phyloP scores from a whole-genome alignment of 1,140 invertebrate species.

The Rhizoglyphus robini region DNA sequence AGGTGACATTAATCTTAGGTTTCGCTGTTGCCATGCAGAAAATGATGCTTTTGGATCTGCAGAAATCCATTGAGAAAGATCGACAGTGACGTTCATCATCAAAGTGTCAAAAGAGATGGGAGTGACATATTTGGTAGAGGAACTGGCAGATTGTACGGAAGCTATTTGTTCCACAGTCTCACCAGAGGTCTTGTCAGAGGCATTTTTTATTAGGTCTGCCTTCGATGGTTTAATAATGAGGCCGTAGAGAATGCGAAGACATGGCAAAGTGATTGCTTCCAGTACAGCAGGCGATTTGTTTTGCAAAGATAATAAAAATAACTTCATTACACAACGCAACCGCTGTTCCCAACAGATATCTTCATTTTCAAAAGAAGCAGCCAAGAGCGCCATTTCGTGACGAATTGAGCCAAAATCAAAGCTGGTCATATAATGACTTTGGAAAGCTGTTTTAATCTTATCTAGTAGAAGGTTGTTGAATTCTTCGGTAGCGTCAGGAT shows the following conservation, averaged over 20 bases:
- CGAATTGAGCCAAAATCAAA: conserved; percentile 61
- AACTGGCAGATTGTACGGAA: conserved; percentile 23
- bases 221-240: conserved; percentile 48
- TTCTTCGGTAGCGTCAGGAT: conserved; percentile 68
- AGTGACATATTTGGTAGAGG: neutral
- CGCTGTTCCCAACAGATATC: conserved; percentile 91
- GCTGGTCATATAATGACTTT: conserved; percentile 40
- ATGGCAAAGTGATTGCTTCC: conserved; percentile 62
- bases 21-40: conserved; percentile 49
- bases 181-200: conserved; percentile 13
- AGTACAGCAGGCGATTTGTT: conserved; percentile 55
- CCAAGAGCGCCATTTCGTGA: conserved; percentile 74
- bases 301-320: conserved; percentile 62
- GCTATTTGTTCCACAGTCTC: conserved; percentile 27
- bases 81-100: conserved; percentile 44
- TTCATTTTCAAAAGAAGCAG: conserved; percentile 72
- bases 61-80: conserved; percentile 57
- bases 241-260: conserved; percentile 60
- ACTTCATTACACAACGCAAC: conserved; percentile 64
- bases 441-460: conserved; percentile 47
- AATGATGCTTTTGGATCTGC: conserved; percentile 56
- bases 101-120: neutral
- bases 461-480: conserved; percentile 65
- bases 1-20: conserved; percentile 17
- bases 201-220: conserved; percentile 29